Evolutionary conservation across 2,113 vertebrate genomes (phyloP), one percentile per base, ranked within the genome.

Genomic region (Corythoichthys intestinalis): DNA sequence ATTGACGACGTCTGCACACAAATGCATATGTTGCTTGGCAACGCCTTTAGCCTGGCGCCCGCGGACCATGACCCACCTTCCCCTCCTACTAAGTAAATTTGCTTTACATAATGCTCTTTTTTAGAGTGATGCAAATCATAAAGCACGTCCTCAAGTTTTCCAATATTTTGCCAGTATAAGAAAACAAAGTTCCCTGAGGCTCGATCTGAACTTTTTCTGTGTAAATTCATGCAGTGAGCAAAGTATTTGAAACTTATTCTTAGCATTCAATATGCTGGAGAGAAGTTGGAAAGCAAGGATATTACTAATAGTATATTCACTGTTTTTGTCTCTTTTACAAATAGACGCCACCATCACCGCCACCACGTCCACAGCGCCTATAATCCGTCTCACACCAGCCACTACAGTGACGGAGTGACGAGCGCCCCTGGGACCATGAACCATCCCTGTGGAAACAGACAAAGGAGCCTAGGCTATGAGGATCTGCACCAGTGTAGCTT

Each of bases 1-100:
- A 98, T 99, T 68, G 96, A 98, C 2, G 96, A 99, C 85, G 97
- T 99, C 77, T 91, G 96, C 66, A 94, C 96, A 70, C 97, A 99
- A 90, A 99, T 98, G 97, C 96, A 99, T 66, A 93, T 98, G 94
- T 92, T 98, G 70, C 91, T 99, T 83, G 97, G 98, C 87, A 97
- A 98, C 76, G 95, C 97, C 57, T 98, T 98, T 89, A 98, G 95
- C 90, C 90, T 98, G 90, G 97, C 96, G 0, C 94, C 96, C 0
- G 92, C 95, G 0, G 95, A 96, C 82, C 95, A 95, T 0, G 83
- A 85, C 79, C 87, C 87, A 1, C 90, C 88, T 41, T 88, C 90
- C 28, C 85, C 88, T n/a, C 85, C 80, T 14, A 92, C 79, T 86
- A 88, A 79, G 89, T 90, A 80, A 78, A 56, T 73, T 63, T 47